These are phyloP conservation scores for Patella caerulea DNA, from an alignment of 2,888 invertebrate genomes.

Conservation along the genomic window DNA sequence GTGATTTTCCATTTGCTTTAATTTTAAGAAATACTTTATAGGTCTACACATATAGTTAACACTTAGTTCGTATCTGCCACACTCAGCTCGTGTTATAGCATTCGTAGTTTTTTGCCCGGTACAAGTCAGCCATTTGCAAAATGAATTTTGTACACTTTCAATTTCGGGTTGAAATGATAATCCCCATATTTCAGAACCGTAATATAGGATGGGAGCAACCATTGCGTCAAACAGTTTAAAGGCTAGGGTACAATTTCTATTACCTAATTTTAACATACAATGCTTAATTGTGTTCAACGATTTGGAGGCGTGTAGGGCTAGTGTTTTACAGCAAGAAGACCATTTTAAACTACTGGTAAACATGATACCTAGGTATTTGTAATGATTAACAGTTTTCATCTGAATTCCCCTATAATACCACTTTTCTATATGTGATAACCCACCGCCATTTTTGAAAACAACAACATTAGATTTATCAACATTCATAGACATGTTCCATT, in stretches of 20 bases:
- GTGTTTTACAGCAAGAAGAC: not conserved
- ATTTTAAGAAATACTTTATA: not conserved
- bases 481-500: constrained; percentile 26
- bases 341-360: not conserved
- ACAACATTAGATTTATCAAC: constrained; percentile 30
- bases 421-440: constrained; percentile 26
- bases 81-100: not conserved
- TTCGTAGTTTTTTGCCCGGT: not conserved
- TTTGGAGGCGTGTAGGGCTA: not conserved
- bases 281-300: not conserved
- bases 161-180: not conserved
- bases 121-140: not conserved
- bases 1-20: not conserved
- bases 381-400: not conserved
- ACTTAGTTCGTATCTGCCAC: not conserved
- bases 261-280: not conserved
- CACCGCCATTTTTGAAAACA: constrained; percentile 30
- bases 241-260: not conserved
- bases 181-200: not conserved
- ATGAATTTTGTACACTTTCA: not conserved
- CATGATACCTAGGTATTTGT: not conserved
- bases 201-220: not conserved
- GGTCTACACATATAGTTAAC: not conserved
- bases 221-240: not conserved
- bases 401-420: constrained; percentile 1